These are phyloP conservation scores for Drosophila prostipennis DNA, from an alignment of 2,888 invertebrate genomes.

Conservation along the genomic window DNA sequence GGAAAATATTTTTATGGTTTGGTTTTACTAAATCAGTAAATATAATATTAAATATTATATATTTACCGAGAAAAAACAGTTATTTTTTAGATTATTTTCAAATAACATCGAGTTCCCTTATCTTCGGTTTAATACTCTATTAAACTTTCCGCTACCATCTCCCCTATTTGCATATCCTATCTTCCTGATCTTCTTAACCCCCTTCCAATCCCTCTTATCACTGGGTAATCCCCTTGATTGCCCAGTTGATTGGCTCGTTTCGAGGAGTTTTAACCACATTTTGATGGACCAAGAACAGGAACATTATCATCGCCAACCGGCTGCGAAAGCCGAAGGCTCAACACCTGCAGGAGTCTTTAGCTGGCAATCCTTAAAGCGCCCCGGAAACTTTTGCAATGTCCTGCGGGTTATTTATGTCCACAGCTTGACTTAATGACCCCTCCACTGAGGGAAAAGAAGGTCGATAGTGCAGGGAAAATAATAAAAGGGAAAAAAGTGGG, in stretches of 20 bases:
- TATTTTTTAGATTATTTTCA: too few relatives aligned
- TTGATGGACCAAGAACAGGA: slow-evolving; percentile 35
- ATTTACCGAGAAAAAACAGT: too few relatives aligned
- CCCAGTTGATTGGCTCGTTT: slow-evolving; percentile 5
- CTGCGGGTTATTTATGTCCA: slow-evolving; percentile 75
- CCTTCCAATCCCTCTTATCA: slow-evolving; percentile 3
- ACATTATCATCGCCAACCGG: slow-evolving; percentile 28
- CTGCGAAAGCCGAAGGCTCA: slow-evolving; percentile 28
- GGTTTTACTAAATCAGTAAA: too few relatives aligned
- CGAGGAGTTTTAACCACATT: slow-evolving; percentile 25
- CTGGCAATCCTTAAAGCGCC: slow-evolving; percentile 44
- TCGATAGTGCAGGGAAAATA: slow-evolving; percentile 38
- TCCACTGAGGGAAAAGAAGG: slow-evolving; percentile 20
- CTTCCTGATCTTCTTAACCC: background rate
- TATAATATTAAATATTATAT: background rate
- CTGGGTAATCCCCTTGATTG: background rate
- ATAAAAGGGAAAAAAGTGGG: background rate
- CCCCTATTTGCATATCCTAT: slow-evolving; percentile 9
- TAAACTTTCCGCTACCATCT: too few relatives aligned
- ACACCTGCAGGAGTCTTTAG: slow-evolving; percentile 42
- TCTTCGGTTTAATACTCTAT: too few relatives aligned
- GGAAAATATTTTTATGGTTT: background rate
- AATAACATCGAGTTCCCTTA: too few relatives aligned
- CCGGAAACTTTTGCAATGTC: slow-evolving; percentile 58
- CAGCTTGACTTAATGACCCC: slow-evolving; percentile 82